A percentile compares a stretch with the other conserved stretches of the same genome.
Conservation (phyloP, 2,888 invertebrate genomes). For the Habrosyne pyritoides region DNA sequence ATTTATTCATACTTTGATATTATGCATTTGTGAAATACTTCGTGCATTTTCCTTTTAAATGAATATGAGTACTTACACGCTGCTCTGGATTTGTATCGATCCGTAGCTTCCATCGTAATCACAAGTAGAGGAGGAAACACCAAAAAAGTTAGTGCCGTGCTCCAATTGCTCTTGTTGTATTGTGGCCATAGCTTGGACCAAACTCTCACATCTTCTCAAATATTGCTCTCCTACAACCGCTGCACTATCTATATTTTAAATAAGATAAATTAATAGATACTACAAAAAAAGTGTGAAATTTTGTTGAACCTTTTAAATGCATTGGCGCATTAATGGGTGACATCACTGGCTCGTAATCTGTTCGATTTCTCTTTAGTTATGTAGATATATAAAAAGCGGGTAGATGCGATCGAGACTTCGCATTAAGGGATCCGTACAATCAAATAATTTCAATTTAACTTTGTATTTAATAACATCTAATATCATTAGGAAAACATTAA, state of each 20-base stretch:
- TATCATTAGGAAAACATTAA: too few species aligned
- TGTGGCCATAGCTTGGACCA: constrained; percentile 77
- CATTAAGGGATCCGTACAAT: too few species aligned
- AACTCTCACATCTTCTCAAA: constrained; percentile 87
- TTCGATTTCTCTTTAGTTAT: not conserved
- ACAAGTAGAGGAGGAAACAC: constrained; percentile 80
- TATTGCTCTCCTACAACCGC: constrained; percentile 81
- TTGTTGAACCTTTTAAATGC: not conserved
- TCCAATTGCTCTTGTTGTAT: constrained; percentile 80
- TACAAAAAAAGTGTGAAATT: not conserved
- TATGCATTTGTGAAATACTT: not conserved
- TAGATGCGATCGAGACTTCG: too few species aligned
- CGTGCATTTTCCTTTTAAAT: not conserved
- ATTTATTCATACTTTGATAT: too few species aligned
- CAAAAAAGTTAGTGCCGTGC: constrained; percentile 84
- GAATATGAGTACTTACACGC: constrained; percentile 73
- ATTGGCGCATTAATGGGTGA: not conserved
- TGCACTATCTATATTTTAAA: constrained; percentile 62
- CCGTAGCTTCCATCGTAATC: constrained; percentile 88
- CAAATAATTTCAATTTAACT: too few species aligned
- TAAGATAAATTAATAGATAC: too few species aligned
- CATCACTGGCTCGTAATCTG: too few species aligned
- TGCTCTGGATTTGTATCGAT: constrained; percentile 75
- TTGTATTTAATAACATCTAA: too few species aligned
- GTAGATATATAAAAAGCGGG: too few species aligned